A percentile compares a stretch with the other conserved stretches of the same genome.
These are phyloP conservation scores for Linepithema humile DNA, from an alignment of 1,140 invertebrate species.

Conservation along the genomic window DNA sequence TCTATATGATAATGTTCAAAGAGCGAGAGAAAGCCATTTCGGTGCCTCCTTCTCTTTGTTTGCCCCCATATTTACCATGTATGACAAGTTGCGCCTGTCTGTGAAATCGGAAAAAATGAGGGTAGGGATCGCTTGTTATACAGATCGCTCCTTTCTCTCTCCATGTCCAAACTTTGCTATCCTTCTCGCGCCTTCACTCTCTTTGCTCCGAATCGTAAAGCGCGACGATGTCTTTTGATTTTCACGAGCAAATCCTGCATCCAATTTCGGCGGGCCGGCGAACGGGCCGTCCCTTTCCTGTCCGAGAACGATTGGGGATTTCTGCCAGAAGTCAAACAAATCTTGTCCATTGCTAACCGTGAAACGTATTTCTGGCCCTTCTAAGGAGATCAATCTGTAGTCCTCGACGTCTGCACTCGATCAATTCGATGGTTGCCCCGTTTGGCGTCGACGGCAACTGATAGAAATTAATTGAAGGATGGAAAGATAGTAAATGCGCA, in stretches of 20 bases:
- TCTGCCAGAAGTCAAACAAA: conserved; percentile 65
- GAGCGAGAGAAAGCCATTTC: conserved; percentile 12
- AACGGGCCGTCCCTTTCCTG: conserved; percentile 28
- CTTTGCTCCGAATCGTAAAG: neutral
- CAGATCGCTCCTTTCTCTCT: conserved; percentile 19
- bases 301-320: conserved; percentile 54
- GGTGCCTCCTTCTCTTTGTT: conserved; percentile 15
- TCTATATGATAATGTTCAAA: conserved; percentile 61
- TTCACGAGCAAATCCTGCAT: conserved; percentile 63
- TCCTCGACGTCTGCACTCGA: conserved; percentile 45
- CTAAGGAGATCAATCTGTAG: conserved; percentile 28
- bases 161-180: conserved; percentile 18
- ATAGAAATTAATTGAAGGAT: conserved; percentile 47
- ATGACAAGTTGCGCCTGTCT: conserved; percentile 35
- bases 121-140: conserved; percentile 49
- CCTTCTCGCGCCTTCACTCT: neutral
- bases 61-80: conserved; percentile 26
- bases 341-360: conserved; percentile 64
- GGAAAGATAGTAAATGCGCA: neutral
- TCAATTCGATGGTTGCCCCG: conserved; percentile 24
- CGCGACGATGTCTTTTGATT: conserved; percentile 54
- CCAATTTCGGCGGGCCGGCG: conserved; percentile 59
- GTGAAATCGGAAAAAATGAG: conserved; percentile 19
- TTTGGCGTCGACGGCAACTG: conserved; percentile 45
- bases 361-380: conserved; percentile 62